Percentiles rank a stretch among this genome's conserved stretches.
These are phyloP conservation scores for Podargus strigoides DNA, from an alignment of 2,797 vertebrate species.

Conservation along the genomic window DNA sequence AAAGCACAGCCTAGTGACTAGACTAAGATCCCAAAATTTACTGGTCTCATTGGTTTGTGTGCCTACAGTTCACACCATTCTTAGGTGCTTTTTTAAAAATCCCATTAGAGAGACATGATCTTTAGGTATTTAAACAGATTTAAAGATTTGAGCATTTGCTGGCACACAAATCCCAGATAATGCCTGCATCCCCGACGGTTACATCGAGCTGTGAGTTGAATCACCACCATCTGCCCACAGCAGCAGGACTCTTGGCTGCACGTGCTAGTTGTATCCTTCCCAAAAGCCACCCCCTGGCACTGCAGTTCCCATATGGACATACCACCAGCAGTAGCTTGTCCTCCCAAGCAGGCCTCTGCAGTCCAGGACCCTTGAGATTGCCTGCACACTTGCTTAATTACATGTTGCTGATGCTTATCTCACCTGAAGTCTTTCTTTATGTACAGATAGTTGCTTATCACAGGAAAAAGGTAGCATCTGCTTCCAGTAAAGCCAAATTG, in stretches of 20 bases:
- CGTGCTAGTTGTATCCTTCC: not conserved
- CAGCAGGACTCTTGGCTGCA: not conserved
- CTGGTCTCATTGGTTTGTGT: not conserved
- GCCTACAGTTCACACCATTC: not conserved
- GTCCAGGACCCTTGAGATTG: not conserved
- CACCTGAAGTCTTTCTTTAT: not conserved
- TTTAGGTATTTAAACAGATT: not conserved
- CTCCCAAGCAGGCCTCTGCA: not conserved
- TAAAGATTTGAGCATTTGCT: conserved; percentile 3
- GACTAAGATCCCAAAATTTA: not conserved
- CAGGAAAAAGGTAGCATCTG: not conserved
- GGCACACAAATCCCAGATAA: not conserved
- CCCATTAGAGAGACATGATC: not conserved
- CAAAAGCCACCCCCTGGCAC: not conserved
- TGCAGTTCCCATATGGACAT: not conserved
- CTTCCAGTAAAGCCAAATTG: not conserved
- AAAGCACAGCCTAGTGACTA: not conserved
- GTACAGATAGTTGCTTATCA: not conserved
- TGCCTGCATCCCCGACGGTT: not conserved
- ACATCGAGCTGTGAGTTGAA: not conserved
- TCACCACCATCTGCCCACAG: not conserved
- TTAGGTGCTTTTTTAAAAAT: not conserved
- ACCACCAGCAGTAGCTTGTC: not conserved
- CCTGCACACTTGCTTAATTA: not conserved
- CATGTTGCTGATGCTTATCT: not conserved